Conservation (phyloP, 2,113 vertebrate species). For the Jaculus jaculus region DNA sequence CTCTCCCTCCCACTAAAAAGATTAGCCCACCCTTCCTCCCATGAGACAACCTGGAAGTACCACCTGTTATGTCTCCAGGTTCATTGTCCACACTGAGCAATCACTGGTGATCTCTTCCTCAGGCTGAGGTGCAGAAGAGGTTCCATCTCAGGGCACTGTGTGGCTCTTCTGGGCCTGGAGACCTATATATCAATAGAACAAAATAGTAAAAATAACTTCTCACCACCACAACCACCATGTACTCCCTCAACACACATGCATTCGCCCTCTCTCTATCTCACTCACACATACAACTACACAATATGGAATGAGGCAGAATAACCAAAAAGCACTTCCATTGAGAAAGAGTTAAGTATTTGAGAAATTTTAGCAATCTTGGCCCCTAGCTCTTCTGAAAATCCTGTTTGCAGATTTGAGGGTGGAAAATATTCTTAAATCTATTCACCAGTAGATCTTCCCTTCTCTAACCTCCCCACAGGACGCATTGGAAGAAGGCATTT, state of each 20-base stretch:
- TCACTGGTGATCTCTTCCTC: not conserved
- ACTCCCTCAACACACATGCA: not conserved
- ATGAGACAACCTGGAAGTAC: not conserved
- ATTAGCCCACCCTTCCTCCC: not conserved
- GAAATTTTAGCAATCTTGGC: not conserved
- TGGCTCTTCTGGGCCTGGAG: not conserved
- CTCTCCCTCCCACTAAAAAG: not conserved
- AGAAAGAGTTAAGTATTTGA: not conserved
- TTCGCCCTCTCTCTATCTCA: too few species aligned
- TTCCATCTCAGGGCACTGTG: not conserved
- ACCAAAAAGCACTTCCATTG: not conserved
- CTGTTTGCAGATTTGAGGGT: not conserved
- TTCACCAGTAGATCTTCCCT: not conserved
- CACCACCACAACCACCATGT: not conserved
- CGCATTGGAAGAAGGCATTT: not conserved
- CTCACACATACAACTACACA: not conserved
- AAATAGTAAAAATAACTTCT: not conserved
- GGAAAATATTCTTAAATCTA: not conserved
- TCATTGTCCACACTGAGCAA: not conserved
- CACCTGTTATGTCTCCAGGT: not conserved
- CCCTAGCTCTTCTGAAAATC: slow-evolving; percentile 9
- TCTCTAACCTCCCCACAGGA: not conserved
- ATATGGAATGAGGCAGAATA: not conserved
- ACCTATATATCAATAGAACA: not conserved
- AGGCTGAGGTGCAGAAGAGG: not conserved